These are phyloP conservation scores for Arothron firmamentum DNA, from an alignment of 2,113 vertebrate species.

Conservation along the genomic window DNA sequence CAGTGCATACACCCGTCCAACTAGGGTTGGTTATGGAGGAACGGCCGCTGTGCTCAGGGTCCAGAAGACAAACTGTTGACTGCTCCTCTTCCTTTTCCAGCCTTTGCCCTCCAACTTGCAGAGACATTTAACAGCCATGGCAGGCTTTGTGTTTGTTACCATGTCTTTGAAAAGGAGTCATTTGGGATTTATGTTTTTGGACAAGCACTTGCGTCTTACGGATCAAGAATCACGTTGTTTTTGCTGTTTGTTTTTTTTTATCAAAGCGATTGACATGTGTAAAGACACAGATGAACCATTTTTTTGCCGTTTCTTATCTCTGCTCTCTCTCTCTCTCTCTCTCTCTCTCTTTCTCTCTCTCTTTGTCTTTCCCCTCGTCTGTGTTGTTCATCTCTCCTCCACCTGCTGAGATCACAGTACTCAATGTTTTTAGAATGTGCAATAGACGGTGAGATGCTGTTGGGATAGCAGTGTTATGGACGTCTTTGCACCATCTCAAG, in stretches of 20 bases:
- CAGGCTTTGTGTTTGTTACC: slow-evolving; percentile 18
- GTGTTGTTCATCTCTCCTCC: background rate
- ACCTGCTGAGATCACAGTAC: slow-evolving; percentile 16
- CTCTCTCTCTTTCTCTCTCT: background rate
- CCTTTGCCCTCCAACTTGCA: too few relatives aligned
- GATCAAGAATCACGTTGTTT: background rate
- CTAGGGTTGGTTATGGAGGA: background rate
- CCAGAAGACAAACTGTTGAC: too few relatives aligned
- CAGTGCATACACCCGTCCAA: too few relatives aligned
- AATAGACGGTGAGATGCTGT: slow-evolving; percentile 23
- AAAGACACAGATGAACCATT: background rate
- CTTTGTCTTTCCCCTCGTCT: background rate
- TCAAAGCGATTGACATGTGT: background rate
- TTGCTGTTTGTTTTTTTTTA: slow-evolving; percentile 1
- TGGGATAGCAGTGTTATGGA: slow-evolving; percentile 27
- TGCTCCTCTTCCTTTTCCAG: too few relatives aligned
- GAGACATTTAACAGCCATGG: background rate
- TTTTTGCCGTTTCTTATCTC: background rate
- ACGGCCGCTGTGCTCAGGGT: too few relatives aligned
- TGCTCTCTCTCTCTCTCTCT: background rate
- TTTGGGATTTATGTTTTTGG: slow-evolving; percentile 6
- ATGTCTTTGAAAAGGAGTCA: background rate
- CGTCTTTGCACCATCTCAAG: too few relatives aligned
- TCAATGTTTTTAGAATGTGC: slow-evolving; percentile 21
- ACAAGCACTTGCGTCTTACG: slow-evolving; percentile 38